Conservation (phyloP, 2,113 vertebrate species). For the Alexandromys fortis region DNA sequence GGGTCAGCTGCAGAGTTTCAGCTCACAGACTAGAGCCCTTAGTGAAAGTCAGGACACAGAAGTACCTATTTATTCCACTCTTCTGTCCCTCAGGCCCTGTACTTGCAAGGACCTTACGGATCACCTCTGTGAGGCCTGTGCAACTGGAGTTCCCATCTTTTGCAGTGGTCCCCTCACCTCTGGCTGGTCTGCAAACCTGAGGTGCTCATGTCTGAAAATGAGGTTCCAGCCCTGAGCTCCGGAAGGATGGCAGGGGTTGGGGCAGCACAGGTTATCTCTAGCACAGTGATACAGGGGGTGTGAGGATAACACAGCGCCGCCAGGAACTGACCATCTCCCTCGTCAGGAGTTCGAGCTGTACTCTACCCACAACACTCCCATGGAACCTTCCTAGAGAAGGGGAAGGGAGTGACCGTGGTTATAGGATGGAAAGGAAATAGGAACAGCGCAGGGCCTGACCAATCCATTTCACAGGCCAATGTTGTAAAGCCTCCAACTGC, state of each 20-base stretch:
- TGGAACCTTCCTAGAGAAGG: background rate
- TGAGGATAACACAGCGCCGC: background rate
- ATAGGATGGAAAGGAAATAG: background rate
- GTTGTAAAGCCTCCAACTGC: slow-evolving; percentile 57
- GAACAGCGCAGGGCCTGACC: slow-evolving; percentile 27
- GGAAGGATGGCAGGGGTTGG: slow-evolving; percentile 38
- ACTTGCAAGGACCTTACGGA: slow-evolving; percentile 31
- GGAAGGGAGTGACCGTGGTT: background rate
- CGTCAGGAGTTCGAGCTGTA: slow-evolving; percentile 42
- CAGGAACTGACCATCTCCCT: background rate
- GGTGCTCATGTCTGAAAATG: slow-evolving; percentile 62
- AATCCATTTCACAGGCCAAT: too few species aligned
- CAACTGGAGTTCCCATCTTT: slow-evolving; percentile 52
- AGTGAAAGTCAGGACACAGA: slow-evolving; percentile 57
- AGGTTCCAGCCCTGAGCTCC: slow-evolving; percentile 24
- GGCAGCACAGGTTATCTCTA: slow-evolving; percentile 61
- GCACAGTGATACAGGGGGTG: background rate
- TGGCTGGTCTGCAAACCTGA: background rate
- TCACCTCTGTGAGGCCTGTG: slow-evolving; percentile 65
- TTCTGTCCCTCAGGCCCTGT: slow-evolving; percentile 22
- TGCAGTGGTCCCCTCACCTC: slow-evolving; percentile 55
- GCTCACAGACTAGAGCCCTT: slow-evolving; percentile 70
- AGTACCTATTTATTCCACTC: background rate
- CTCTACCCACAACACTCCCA: background rate
- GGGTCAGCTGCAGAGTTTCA: slow-evolving; percentile 15